Conservation (phyloP, 2,888 invertebrate species). For the Pterostichus madidus region DNA sequence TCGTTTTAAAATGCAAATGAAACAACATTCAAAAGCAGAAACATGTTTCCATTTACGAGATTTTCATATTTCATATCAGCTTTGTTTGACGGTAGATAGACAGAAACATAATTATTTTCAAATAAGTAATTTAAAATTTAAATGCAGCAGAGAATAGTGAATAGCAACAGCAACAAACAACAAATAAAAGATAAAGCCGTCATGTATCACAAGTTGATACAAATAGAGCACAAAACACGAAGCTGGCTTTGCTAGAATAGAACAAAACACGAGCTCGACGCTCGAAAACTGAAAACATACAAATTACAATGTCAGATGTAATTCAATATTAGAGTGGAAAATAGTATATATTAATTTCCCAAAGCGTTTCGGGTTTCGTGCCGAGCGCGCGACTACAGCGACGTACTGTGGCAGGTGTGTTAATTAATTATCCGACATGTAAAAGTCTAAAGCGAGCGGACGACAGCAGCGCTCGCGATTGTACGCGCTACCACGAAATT, state of each 20-base stretch:
- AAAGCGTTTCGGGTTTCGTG: conserved; percentile 54
- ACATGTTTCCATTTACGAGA: conserved; percentile 14
- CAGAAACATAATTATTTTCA: conserved; percentile 48
- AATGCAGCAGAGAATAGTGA: conserved; percentile 20
- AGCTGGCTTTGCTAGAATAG: neutral
- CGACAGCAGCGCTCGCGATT: conserved; percentile 13
- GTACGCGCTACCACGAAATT: neutral
- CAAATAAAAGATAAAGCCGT: conserved; percentile 46
- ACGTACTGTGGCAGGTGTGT: conserved; percentile 44
- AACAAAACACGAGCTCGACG: neutral
- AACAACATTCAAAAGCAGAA: conserved; percentile 38
- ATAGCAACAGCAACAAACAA: conserved; percentile 34
- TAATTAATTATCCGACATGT: conserved; percentile 62
- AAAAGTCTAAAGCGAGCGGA: conserved; percentile 40
- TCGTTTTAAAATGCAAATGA: conserved; percentile 38
- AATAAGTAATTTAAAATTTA: conserved; percentile 52
- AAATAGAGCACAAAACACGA: conserved; percentile 31
- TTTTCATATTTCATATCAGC: conserved; percentile 51
- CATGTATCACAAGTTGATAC: conserved; percentile 30
- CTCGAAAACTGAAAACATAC: conserved; percentile 32
- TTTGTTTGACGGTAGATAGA: conserved; percentile 37
- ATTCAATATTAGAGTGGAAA: conserved; percentile 51
- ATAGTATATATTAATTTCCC: conserved; percentile 58
- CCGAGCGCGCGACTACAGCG: conserved; percentile 39
- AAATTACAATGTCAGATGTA: conserved; percentile 57